Conservation (phyloP, 2,888 invertebrate species). For the Orthonevra nobilis region DNA sequence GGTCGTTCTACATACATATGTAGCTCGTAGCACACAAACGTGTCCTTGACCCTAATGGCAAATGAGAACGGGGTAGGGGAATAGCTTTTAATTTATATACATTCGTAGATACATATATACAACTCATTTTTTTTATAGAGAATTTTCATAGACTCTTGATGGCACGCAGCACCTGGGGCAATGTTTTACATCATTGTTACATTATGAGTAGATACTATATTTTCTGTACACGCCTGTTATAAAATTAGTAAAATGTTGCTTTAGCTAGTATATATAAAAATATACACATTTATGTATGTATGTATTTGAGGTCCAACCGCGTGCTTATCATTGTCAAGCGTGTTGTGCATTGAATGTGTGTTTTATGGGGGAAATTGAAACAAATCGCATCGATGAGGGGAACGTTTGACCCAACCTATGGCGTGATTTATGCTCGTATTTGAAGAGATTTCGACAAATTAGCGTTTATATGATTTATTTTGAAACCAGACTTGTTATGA, state of each 20-base stretch:
- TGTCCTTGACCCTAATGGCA: constrained; percentile 65
- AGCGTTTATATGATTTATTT: constrained; percentile 65
- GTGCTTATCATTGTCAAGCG: neutral
- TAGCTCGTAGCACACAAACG: constrained; percentile 30
- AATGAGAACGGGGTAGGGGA: constrained; percentile 31
- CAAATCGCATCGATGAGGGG: constrained; percentile 29
- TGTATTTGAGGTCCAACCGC: too few species aligned
- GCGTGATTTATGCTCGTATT: constrained; percentile 58
- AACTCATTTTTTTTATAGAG: constrained; percentile 23
- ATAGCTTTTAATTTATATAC: too few species aligned
- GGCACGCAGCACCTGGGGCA: constrained; percentile 35
- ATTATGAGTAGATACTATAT: too few species aligned
- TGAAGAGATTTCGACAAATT: constrained; percentile 66
- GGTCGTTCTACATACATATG: constrained; percentile 42
- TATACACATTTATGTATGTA: too few species aligned
- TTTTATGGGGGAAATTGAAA: constrained; percentile 29
- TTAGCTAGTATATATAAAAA: too few species aligned
- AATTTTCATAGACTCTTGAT: constrained; percentile 39
- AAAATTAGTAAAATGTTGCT: constrained; percentile 31
- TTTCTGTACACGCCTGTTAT: too few species aligned
- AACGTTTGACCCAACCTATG: constrained; percentile 58
- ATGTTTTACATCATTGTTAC: constrained; percentile 25
- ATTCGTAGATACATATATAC: too few species aligned
- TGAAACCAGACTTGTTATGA: too few species aligned
- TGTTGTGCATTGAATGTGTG: neutral